Percentiles rank a stretch among this genome's conserved stretches.
phyloP scores from a whole-genome alignment of 2,888 invertebrate species.

The Tetranychus truncatus region DNA sequence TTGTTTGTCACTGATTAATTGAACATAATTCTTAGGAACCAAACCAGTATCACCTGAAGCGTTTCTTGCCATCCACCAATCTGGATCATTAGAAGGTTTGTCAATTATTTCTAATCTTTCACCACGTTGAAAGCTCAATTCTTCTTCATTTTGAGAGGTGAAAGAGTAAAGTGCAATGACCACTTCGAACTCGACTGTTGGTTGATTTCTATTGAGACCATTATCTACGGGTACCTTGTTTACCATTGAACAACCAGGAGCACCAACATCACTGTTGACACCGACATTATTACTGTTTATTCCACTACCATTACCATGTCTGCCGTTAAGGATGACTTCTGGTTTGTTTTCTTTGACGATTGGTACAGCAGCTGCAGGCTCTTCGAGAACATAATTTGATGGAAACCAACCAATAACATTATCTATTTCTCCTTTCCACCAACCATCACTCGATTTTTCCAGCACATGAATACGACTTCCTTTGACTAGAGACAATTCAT shows the following conservation, averaged over 20 bases:
- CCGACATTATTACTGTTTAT: neutral
- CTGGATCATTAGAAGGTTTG: conserved; percentile 81
- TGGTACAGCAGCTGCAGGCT: conserved; percentile 8
- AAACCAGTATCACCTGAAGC: conserved; percentile 76
- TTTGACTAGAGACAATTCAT: conserved; percentile 82
- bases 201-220: neutral
- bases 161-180: conserved; percentile 69
- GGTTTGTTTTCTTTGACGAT: neutral
- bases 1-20: conserved; percentile 33
- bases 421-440: conserved; percentile 69
- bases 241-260: conserved; percentile 18
- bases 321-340: neutral
- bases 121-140: conserved; percentile 87
- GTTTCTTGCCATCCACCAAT: conserved; percentile 88
- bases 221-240: neutral
- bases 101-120: conserved; percentile 89
- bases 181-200: conserved; percentile 48
- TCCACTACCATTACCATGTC: neutral
- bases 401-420: conserved; percentile 75
- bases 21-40: conserved; percentile 83
- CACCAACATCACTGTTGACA: conserved; percentile 44
- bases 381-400: conserved; percentile 60
- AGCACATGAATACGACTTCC: conserved; percentile 82
- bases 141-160: conserved; percentile 72
- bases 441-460: conserved; percentile 95